Evolutionary conservation across 2,113 vertebrate genomes (phyloP).

Genomic region (Gasterosteus aculeatus): DNA sequence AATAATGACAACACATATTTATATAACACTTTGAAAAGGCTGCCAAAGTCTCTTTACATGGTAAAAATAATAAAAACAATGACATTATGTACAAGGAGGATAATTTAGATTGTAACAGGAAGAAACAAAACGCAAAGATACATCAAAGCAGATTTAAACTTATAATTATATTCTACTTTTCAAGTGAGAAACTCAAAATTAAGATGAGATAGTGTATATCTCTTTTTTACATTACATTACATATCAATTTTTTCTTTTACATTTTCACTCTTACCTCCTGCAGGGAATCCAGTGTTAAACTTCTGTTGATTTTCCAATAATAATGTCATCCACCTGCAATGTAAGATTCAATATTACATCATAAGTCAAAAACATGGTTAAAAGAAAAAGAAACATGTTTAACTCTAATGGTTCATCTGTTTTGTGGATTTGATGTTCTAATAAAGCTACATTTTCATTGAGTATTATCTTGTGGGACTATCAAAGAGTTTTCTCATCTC

Average conservation of each 20-base stretch:
- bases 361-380: background rate
- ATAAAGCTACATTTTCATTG: background rate
- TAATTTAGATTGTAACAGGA: background rate
- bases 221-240: no score
- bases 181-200: background rate
- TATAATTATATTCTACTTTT: background rate
- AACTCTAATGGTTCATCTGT: background rate
- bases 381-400: background rate
- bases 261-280: slow-evolving; percentile 32
- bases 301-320: slow-evolving; percentile 75
- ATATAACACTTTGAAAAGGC: no score
- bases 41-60: no score
- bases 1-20: no score
- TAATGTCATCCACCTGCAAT: slow-evolving; percentile 58
- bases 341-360: slow-evolving; percentile 2
- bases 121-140: background rate
- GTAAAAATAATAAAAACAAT: background rate
- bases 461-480: background rate
- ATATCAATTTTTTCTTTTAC: no score
- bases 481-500: no score
- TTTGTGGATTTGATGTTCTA: background rate
- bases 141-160: background rate
- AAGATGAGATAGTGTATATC: background rate
- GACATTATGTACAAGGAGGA: background rate
- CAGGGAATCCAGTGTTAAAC: slow-evolving; percentile 55